These are phyloP conservation scores for Callipepla californica DNA, from an alignment of 2,113 vertebrate genomes.

Conservation along the genomic window DNA sequence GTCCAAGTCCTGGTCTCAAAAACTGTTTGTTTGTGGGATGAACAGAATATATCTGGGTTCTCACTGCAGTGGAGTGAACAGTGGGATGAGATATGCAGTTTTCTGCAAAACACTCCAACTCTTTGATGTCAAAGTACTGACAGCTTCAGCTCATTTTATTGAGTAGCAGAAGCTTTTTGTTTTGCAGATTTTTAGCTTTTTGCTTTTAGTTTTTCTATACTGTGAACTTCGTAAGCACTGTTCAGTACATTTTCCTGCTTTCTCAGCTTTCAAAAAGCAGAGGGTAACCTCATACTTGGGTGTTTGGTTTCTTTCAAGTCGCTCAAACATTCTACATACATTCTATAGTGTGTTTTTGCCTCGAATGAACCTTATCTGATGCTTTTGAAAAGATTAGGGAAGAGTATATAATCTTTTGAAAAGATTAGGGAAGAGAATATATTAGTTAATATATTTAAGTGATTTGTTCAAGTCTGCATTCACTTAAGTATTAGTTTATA, in stretches of 20 bases:
- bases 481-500: neutral
- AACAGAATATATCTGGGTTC: neutral
- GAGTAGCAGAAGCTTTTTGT: neutral
- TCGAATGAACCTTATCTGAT: neutral
- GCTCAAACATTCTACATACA: neutral
- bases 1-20: neutral
- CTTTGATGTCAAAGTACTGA: neutral
- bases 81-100: neutral
- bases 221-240: neutral
- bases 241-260: neutral
- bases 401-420: neutral
- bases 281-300: neutral
- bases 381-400: neutral
- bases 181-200: neutral
- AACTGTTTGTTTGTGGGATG: neutral
- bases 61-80: too few relatives aligned
- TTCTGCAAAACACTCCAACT: neutral
- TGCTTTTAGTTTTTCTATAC: neutral
- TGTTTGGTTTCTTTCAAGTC: neutral
- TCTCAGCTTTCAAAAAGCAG: neutral
- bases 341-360: neutral
- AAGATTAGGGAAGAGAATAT: neutral
- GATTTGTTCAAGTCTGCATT: neutral
- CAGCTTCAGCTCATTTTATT: neutral
- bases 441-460: neutral